These are phyloP conservation scores for Sminthurides aquaticus DNA, from an alignment of 2,888 invertebrate species.

Conservation along the genomic window DNA sequence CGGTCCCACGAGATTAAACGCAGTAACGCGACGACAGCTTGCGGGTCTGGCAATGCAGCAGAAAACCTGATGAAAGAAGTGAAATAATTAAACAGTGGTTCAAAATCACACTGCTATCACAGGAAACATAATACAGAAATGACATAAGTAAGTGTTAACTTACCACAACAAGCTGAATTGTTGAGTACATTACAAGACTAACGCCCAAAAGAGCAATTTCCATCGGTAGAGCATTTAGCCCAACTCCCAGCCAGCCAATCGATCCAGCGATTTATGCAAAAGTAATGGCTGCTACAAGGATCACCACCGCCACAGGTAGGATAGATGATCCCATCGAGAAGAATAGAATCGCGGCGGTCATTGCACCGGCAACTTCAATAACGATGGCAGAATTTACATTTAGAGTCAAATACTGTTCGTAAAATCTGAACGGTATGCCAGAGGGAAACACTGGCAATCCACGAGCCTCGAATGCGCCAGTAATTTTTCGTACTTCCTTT, in stretches of 20 bases:
- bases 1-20: conserved; percentile 42
- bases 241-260: conserved; percentile 77
- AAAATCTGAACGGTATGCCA: conserved; percentile 87
- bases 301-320: conserved; percentile 72
- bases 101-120: no score
- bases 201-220: conserved; percentile 78
- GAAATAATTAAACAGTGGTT: no score
- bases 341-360: conserved; percentile 67
- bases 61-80: conserved; percentile 33
- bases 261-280: conserved; percentile 76
- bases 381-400: conserved; percentile 49
- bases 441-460: conserved; percentile 94
- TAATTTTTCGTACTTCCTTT: conserved; percentile 62
- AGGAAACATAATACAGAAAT: no score
- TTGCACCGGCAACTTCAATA: conserved; percentile 62
- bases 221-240: conserved; percentile 81
- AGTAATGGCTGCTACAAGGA: conserved; percentile 59
- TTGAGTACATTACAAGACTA: conserved; percentile 78
- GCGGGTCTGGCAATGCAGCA: conserved; percentile 42
- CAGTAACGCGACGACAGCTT: conserved; percentile 31
- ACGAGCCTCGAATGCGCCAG: conserved; percentile 72
- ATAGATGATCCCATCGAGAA: conserved; percentile 72
- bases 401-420: conserved; percentile 87
- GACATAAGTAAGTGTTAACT: conserved; percentile 51
- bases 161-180: conserved; percentile 77